phyloP scores from a whole-genome alignment of 1,140 invertebrate species.

The Drosophila kohkoa region DNA sequence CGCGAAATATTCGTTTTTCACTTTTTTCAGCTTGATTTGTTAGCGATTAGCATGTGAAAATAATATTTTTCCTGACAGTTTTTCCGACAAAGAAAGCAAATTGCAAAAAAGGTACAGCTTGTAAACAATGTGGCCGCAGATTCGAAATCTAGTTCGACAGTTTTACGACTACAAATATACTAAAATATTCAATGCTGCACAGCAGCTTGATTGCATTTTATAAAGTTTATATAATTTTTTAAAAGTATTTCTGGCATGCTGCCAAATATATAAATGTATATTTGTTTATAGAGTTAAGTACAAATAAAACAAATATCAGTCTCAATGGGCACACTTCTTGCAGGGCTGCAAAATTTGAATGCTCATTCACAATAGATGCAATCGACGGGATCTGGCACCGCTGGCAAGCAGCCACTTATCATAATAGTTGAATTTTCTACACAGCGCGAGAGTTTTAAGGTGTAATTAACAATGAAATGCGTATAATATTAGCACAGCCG shows the following conservation, averaged over 20 bases:
- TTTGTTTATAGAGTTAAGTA: too few species aligned
- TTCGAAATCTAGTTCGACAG: background rate
- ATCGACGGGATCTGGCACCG: background rate
- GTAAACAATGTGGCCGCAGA: background rate
- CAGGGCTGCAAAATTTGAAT: too few species aligned
- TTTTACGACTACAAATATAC: background rate
- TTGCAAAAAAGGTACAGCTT: slow-evolving; percentile 2
- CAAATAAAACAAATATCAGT: too few species aligned
- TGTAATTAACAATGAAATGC: slow-evolving; percentile 12
- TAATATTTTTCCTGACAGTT: slow-evolving; percentile 26
- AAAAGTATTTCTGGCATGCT: too few species aligned
- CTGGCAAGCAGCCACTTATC: background rate
- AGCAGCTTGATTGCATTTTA: background rate
- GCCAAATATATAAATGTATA: too few species aligned
- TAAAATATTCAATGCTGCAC: background rate
- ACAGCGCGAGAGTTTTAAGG: background rate
- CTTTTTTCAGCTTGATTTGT: background rate
- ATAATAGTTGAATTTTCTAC: slow-evolving; percentile 17
- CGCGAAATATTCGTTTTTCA: background rate
- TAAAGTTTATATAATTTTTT: too few species aligned
- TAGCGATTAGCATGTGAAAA: slow-evolving; percentile 6
- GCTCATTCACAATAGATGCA: too few species aligned
- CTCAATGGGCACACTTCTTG: too few species aligned
- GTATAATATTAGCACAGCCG: slow-evolving; percentile 39
- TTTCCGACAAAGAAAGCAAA: slow-evolving; percentile 36